Evolutionary conservation across 1,140 invertebrate species (phyloP), one percentile per base, ranked within the genome.

Genomic region (Anagrus nilaparvatae): DNA sequence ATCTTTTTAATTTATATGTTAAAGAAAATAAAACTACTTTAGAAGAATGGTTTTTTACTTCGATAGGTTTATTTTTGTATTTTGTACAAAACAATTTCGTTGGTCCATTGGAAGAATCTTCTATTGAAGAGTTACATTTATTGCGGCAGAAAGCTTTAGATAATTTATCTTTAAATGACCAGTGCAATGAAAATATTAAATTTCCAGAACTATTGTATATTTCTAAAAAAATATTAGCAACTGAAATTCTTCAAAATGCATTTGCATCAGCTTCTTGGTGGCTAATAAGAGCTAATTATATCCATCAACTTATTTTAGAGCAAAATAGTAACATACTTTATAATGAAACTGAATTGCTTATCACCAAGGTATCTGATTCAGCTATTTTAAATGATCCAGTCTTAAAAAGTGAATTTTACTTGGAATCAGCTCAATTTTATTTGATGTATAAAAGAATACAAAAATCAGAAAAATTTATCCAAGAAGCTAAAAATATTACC

Each of bases 21-120:
- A 12, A 43, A 18, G 30, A 52, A 18, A 34, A 48, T 20, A 16
- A 20, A 12, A 5, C 46, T n/a, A n/a, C 8, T 10, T 27, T 19
- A 34, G 19, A 47, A 16, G 48, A 56, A 39, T 60, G 60, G 54
- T 45, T 77, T 10, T 57, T 54, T 27, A 48, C 72, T 47, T 79
- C 72, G 13, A 62, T 80, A 31, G 61, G 77, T 12, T 72, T 75
- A 43, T 60, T 89, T 10, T 70, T 83, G 38, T 67, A 72, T 27
- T 92, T 90, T 69, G 73, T 85, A 43, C 81, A 88, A 63, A 71
- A 69, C 25, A 93, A 92, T 64, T 91, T 84, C 72, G 81, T 79
- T 42, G 81, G 87, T 8, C 82, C 84, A 61, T 46, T 48, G 31
- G 25, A 44, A 52, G 67, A 47, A 48, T 61, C 73, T 51, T 69